phyloP scores from a whole-genome alignment of 1,140 invertebrate species.

The Calosoma granatense region DNA sequence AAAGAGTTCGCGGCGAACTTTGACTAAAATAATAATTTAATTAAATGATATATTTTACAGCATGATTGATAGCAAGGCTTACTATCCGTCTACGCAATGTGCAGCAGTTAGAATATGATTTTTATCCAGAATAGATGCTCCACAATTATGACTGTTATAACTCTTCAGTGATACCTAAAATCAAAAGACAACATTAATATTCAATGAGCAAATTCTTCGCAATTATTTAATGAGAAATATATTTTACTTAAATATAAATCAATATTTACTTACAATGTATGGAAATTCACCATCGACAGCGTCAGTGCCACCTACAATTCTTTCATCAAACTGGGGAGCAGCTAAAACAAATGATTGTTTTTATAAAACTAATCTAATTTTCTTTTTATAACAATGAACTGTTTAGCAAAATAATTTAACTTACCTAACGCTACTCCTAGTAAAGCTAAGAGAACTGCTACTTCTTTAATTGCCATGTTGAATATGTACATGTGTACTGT shows the following conservation, averaged over 20 bases:
- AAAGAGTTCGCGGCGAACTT: not conserved
- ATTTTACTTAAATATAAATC: not conserved
- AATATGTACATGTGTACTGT: not conserved
- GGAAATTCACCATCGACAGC: constrained; percentile 16
- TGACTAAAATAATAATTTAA: not conserved
- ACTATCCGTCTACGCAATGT: constrained; percentile 15
- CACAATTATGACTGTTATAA: constrained; percentile 25
- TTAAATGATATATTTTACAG: not conserved
- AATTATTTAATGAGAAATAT: not conserved
- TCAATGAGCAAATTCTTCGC: not conserved
- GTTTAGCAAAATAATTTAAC: not conserved
- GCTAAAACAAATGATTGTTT: not conserved
- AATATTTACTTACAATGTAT: constrained; percentile 15
- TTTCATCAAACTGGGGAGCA: not conserved
- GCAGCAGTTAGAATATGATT: constrained; percentile 14
- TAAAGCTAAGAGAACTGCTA: not conserved
- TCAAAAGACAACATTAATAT: not conserved
- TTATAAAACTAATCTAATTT: not conserved
- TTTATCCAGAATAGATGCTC: constrained; percentile 28
- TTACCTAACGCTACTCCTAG: not conserved
- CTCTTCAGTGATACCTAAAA: constrained; percentile 14
- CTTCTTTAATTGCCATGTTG: not conserved
- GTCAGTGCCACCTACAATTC: constrained; percentile 18
- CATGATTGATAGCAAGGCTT: not conserved
- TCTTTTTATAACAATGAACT: not conserved